A percentile compares a stretch with the other conserved stretches of the same genome.
Conservation (phyloP, 2,113 vertebrate genomes). For the Mormyrus lacerda region DNA sequence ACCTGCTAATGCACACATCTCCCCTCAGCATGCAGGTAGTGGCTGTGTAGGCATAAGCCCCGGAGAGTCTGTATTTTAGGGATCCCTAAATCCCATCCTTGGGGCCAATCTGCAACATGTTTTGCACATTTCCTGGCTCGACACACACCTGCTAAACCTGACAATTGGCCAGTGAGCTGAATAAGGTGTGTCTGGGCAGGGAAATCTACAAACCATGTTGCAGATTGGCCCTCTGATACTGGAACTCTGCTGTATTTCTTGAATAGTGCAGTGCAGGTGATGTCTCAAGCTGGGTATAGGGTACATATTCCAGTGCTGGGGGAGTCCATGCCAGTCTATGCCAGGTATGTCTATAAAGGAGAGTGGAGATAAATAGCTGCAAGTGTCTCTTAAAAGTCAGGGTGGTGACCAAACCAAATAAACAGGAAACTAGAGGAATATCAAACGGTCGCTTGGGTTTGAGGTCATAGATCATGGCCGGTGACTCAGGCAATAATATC, state of each 20-base stretch:
- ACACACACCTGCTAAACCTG: neutral
- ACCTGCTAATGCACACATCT: neutral
- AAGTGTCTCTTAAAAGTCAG: neutral
- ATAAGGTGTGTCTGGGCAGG: neutral
- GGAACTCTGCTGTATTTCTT: neutral
- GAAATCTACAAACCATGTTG: neutral
- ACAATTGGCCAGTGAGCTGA: neutral
- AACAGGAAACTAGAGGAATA: neutral
- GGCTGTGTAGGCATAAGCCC: neutral
- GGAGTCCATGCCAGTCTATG: neutral
- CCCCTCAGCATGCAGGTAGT: neutral
- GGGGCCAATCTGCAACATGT: neutral
- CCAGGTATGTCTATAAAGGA: neutral
- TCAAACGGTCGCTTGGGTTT: neutral
- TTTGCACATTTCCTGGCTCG: neutral
- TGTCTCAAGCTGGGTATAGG: neutral
- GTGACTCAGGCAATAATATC: neutral
- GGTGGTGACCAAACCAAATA: neutral
- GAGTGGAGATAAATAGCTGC: neutral
- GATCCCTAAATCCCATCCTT: neutral
- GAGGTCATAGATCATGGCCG: neutral
- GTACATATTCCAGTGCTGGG: neutral
- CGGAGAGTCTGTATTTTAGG: neutral
- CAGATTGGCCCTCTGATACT: neutral
- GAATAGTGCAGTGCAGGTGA: neutral